Percentiles rank a stretch among this genome's conserved stretches.
phyloP scores from a whole-genome alignment of 23 tunicate species.

The Phallusia fumigata region DNA sequence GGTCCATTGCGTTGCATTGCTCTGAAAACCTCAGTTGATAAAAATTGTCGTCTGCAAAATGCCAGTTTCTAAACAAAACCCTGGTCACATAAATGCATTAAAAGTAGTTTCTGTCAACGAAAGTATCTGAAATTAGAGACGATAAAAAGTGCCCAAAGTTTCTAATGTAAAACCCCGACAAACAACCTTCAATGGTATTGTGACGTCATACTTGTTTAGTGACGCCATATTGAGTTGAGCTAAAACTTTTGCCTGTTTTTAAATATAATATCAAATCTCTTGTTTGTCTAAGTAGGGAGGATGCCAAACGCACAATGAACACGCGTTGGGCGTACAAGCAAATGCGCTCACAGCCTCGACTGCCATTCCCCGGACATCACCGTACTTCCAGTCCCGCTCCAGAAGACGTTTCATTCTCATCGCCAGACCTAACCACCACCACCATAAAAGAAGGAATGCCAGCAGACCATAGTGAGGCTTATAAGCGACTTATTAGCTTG shows the following conservation, averaged over 20 bases:
- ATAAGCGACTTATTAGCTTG: neutral
- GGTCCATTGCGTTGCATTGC: too few species aligned
- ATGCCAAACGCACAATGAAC: conserved; percentile 18
- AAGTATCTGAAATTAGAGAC: too few species aligned
- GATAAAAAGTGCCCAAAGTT: too few species aligned
- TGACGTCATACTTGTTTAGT: neutral
- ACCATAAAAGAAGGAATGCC: neutral
- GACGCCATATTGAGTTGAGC: neutral
- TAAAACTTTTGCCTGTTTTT: neutral
- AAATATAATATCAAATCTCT: neutral
- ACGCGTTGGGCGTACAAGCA: conserved; percentile 64
- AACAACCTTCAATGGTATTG: too few species aligned
- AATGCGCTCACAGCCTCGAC: conserved; percentile 78
- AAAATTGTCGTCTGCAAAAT: too few species aligned
- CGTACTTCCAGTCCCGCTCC: neutral
- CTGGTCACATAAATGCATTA: too few species aligned
- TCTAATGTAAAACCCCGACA: neutral
- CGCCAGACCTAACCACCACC: conserved; percentile 23
- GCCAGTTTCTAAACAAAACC: too few species aligned
- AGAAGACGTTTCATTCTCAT: conserved; percentile 4
- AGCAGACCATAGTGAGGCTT: neutral
- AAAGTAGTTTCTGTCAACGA: too few species aligned
- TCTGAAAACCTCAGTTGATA: too few species aligned
- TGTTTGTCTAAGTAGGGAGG: neutral
- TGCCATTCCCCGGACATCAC: conserved; percentile 70